Evolutionary conservation across 2,113 vertebrate genomes (phyloP).

Genomic region (Tragelaphus buxtoni): DNA sequence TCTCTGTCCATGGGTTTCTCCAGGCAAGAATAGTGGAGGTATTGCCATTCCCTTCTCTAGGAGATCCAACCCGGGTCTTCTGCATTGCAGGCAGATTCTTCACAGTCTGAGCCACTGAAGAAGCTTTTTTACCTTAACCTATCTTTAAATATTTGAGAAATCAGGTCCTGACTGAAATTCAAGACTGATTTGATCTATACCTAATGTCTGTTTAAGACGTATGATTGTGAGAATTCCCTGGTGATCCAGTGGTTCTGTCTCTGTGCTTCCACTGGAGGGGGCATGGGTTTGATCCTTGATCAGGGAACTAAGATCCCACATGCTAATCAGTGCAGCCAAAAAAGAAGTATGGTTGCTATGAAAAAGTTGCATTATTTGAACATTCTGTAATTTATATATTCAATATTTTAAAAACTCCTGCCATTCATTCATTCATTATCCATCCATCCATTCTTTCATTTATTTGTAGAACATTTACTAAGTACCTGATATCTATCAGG

Average conservation of each 20-base stretch:
- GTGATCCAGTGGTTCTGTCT: not conserved
- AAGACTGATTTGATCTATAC: not conserved
- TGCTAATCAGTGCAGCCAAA: not conserved
- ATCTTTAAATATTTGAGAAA: slow-evolving; percentile 10
- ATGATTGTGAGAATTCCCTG: not conserved
- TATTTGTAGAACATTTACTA: not conserved
- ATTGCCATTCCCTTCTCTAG: not conserved
- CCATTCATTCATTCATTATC: not conserved
- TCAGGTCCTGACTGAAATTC: not conserved
- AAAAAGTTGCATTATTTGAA: not conserved
- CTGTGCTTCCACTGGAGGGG: not conserved
- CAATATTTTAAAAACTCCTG: not conserved
- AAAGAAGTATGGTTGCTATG: not conserved
- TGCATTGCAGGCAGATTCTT: not conserved
- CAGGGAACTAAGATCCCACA: not conserved
- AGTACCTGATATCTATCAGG: not conserved
- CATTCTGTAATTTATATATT: not conserved
- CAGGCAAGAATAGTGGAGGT: not conserved
- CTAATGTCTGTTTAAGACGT: not conserved
- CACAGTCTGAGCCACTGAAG: not conserved
- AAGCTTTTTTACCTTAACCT: not conserved
- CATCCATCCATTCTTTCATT: not conserved
- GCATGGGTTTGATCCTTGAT: not conserved
- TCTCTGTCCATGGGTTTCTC: not conserved
- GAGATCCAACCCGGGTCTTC: not conserved